Conservation (phyloP, 2,797 vertebrate genomes). For the Tympanoctomys barrerae region DNA sequence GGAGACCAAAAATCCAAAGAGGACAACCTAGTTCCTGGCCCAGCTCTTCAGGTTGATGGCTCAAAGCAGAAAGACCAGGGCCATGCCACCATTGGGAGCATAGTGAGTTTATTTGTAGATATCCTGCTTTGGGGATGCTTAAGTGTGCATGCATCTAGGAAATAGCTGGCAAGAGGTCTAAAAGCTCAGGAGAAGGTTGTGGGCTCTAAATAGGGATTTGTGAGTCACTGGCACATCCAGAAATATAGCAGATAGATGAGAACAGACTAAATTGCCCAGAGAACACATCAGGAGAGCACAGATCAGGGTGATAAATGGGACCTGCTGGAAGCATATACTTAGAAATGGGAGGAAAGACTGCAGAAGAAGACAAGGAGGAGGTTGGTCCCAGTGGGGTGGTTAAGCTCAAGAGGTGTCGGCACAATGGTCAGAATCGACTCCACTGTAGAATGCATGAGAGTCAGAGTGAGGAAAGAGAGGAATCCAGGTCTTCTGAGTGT, state of each 20-base stretch:
- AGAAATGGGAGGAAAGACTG: neutral
- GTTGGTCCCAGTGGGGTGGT: neutral
- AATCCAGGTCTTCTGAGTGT: neutral
- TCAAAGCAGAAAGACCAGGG: neutral
- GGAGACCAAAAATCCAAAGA: neutral
- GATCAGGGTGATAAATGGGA: neutral
- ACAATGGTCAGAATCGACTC: neutral
- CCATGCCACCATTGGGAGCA: neutral
- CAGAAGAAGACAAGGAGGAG: neutral
- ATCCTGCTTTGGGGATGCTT: slow-evolving; percentile 34
- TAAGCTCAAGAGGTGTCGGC: neutral
- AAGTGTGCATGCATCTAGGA: slow-evolving; percentile 43
- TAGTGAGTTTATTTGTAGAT: slow-evolving; percentile 62
- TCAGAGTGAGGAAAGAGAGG: neutral
- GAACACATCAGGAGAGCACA: neutral
- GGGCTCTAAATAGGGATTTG: slow-evolving; percentile 63
- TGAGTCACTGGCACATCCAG: slow-evolving; percentile 61
- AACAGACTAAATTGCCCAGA: slow-evolving; percentile 30
- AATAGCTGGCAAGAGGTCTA: slow-evolving; percentile 54
- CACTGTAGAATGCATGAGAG: neutral
- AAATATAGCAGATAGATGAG: slow-evolving; percentile 58
- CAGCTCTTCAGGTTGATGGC: neutral
- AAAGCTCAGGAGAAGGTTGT: slow-evolving; percentile 55
- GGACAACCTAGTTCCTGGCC: neutral
- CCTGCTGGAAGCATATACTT: neutral